Evolutionary conservation across 2,888 invertebrate species (phyloP).

Genomic region (Leucania comma): DNA sequence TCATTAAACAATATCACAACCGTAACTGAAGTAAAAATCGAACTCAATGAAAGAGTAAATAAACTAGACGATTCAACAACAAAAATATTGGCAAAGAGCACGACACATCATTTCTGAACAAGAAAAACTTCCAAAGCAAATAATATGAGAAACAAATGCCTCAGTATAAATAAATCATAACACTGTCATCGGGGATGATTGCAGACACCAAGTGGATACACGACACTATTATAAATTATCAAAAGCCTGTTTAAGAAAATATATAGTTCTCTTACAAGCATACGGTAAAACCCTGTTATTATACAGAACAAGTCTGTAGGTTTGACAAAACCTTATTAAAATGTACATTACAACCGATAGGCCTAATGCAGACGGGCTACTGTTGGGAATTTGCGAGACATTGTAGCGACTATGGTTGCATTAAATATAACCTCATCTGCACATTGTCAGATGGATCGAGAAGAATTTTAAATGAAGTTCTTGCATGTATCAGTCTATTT

Average conservation of each 20-base stretch:
- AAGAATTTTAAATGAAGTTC: conserved; percentile 9
- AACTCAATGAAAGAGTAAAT: conserved; percentile 6
- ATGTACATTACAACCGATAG: conserved; percentile 66
- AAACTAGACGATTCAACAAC: conserved; percentile 5
- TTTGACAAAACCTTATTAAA: conserved; percentile 72
- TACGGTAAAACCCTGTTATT: conserved; percentile 56
- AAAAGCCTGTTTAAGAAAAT: conserved; percentile 47
- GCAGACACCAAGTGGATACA: conserved; percentile 23
- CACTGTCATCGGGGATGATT: conserved; percentile 47
- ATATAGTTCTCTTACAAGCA: conserved; percentile 44
- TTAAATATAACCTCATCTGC: background rate
- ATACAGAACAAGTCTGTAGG: conserved; percentile 59
- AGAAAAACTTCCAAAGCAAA: conserved; percentile 19
- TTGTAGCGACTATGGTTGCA: background rate
- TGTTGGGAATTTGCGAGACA: conserved; percentile 1
- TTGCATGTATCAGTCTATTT: background rate
- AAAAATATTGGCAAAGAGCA: conserved; percentile 33
- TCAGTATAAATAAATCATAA: conserved; percentile 27
- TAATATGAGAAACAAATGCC: conserved; percentile 15
- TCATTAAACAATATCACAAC: background rate
- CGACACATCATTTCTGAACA: conserved; percentile 11
- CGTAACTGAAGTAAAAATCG: background rate
- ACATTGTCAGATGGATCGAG: background rate
- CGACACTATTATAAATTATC: conserved; percentile 44
- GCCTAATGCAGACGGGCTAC: conserved; percentile 58